Evolutionary conservation across 2,113 vertebrate species (phyloP), one percentile per base, ranked within the genome.

Genomic region (Myrmophylax atrothorax): DNA sequence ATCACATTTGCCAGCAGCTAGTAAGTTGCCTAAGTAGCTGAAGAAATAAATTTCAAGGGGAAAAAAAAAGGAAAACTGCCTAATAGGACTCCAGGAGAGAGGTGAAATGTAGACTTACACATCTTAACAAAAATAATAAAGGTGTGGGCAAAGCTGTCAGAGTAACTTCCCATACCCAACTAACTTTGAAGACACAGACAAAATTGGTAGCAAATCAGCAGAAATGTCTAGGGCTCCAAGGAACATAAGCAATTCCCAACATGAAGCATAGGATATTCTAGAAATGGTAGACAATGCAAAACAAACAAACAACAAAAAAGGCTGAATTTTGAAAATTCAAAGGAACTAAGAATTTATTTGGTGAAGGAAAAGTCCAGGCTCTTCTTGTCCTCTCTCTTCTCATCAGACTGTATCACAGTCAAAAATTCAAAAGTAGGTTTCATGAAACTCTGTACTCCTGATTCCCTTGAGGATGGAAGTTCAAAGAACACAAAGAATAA

Each of bases 81-180:
- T 89, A 87, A 82, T 56, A 87, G 63, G 44, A 79, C 67, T 83
- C 46, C 13, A 44, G 67, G 50, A 93, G 31, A 88, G 75, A 90
- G 50, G 55, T 90, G 49, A 91, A 94, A 90, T 59, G 26, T 33
- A 90, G 70, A 73, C 53, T 95, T 90, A 68, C 66, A 80, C n/a
- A 66, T 53, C 59, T 83, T 88, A 93, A 90, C 42, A 86, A 88
- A 90, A 95, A 92, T 74, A 90, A 91, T 73, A 92, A 92, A 95
- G 63, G 82, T 88, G 55, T 86, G 59, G 59, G 72, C 68, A 95
- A 90, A 95, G 72, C 55, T 95, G 72, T 47, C 75, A 92, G 68
- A 77, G 68, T 42, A 80, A 74, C 67, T 95, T 90, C 55, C 37
- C 72, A 58, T 29, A 5, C 4, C 33, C 44, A 68, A 46, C 75